Conservation (phyloP, 2,888 invertebrate species). For the Drosophila peninsularis region DNA sequence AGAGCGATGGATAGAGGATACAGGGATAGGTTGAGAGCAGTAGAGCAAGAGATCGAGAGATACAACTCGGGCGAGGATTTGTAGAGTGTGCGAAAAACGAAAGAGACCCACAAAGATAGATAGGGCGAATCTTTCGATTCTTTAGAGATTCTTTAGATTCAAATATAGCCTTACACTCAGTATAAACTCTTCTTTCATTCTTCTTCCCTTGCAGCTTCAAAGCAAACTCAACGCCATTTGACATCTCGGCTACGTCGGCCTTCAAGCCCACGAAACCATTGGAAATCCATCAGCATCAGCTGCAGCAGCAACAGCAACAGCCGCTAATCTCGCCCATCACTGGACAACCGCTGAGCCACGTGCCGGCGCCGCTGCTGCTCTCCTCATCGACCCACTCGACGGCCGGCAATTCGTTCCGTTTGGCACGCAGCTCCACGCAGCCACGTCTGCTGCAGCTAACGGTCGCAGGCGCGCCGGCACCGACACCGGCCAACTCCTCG, state of each 20-base stretch:
- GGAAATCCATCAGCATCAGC: slow-evolving; percentile 66
- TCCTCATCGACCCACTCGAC: slow-evolving; percentile 62
- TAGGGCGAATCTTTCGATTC: neutral
- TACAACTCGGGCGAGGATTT: too few relatives aligned
- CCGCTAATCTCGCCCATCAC: slow-evolving; percentile 70
- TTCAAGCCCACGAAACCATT: slow-evolving; percentile 83
- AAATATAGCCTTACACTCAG: neutral
- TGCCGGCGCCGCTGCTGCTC: slow-evolving; percentile 63
- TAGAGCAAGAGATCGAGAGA: neutral
- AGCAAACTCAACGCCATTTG: slow-evolving; percentile 77
- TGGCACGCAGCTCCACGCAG: slow-evolving; percentile 79
- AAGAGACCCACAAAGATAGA: neutral
- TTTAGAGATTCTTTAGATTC: neutral
- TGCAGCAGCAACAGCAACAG: slow-evolving; percentile 41
- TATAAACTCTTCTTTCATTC: slow-evolving; percentile 17
- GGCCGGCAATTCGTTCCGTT: slow-evolving; percentile 56
- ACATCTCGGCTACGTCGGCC: slow-evolving; percentile 78
- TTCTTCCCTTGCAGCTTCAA: slow-evolving; percentile 71
- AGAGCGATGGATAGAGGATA: too few relatives aligned
- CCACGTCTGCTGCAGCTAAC: slow-evolving; percentile 60
- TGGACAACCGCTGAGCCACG: slow-evolving; percentile 68
- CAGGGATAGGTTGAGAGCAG: too few relatives aligned
- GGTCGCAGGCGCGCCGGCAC: slow-evolving; percentile 20
- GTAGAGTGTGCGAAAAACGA: too few relatives aligned
- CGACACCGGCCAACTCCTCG: slow-evolving; percentile 5